Percentiles rank a stretch among this genome's conserved stretches.
Conservation (phyloP, 2,113 vertebrate genomes). For the Myiopsitta monachus region DNA sequence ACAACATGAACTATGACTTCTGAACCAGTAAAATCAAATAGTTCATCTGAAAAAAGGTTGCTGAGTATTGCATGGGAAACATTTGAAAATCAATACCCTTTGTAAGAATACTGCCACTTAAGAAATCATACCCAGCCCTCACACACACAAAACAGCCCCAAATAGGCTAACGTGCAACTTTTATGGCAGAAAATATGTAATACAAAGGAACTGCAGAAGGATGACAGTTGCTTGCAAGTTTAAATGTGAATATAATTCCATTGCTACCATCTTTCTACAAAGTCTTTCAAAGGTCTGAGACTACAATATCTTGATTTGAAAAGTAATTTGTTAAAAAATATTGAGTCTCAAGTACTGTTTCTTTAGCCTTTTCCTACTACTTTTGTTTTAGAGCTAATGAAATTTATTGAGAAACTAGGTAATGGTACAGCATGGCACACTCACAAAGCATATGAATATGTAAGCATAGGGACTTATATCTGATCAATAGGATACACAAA, state of each 20-base stretch:
- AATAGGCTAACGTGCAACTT: background rate
- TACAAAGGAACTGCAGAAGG: background rate
- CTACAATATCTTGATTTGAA: background rate
- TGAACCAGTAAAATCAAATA: background rate
- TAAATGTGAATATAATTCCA: background rate
- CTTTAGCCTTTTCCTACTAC: background rate
- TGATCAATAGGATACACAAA: background rate
- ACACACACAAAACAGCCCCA: background rate
- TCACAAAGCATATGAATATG: background rate
- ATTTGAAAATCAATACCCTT: constrained; percentile 33
- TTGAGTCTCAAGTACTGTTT: background rate
- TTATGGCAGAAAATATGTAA: background rate
- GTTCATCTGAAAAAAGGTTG: background rate
- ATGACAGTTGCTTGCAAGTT: background rate
- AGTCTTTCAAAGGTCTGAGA: background rate
- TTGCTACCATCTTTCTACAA: background rate
- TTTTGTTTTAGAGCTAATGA: background rate
- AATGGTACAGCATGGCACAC: background rate
- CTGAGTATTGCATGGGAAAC: background rate
- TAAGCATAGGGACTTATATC: background rate
- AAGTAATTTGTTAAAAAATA: background rate
- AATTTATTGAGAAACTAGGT: background rate
- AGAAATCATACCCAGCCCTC: constrained; percentile 11
- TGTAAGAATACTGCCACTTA: constrained; percentile 25
- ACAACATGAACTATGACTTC: background rate